Evolutionary conservation across 2,888 invertebrate species (phyloP), one percentile per base, ranked within the genome.

Genomic region (Mactromeris polynyma): DNA sequence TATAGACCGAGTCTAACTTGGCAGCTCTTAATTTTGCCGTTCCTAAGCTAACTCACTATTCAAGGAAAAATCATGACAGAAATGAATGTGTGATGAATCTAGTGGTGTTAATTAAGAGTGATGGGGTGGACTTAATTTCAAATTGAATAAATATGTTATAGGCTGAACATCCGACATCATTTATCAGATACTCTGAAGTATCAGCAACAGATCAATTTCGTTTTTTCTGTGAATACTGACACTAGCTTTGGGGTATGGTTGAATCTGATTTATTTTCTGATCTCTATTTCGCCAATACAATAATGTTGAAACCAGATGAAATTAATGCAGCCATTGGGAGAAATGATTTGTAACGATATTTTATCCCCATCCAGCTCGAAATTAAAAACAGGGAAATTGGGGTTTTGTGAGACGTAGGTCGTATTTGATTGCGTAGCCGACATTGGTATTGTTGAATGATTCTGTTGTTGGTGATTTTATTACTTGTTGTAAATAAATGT

Each of bases 131-230:
- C 86, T 88, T 86, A 88, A 90, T 90, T 88, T 86, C 86, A 86
- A 88, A 90, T 88, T 86, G 88, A 86, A 88, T 88, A 84, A 90
- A 84, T 84, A 82, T 90, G 90, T 90, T 86, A 78, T 73, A 83
- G 80, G 69, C 64, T 31, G 64, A 78, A 86, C 40, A 31, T 81
- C 78, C 42, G 38, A 36, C 87, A 21, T 81, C 79, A 83, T 89
- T 79, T 81, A 82, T 89, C 85, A 89, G 69, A 21, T 46, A 38
- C 77, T 83, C 36, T 42, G 69, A 64, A 83, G 69, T 69, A 83
- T 11, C 42, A n/a, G 83, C 83, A 42, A 69, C 83, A 69, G 46
- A 83, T 83, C 46, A 73, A 83, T 83, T 46, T 83, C 21, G 38
- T 42, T 40, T 38, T 38, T 69, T 83, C 77, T 83, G 33, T 26